These are phyloP conservation scores for Trichoplusia ni DNA, from an alignment of 1,140 invertebrate genomes.

Conservation along the genomic window DNA sequence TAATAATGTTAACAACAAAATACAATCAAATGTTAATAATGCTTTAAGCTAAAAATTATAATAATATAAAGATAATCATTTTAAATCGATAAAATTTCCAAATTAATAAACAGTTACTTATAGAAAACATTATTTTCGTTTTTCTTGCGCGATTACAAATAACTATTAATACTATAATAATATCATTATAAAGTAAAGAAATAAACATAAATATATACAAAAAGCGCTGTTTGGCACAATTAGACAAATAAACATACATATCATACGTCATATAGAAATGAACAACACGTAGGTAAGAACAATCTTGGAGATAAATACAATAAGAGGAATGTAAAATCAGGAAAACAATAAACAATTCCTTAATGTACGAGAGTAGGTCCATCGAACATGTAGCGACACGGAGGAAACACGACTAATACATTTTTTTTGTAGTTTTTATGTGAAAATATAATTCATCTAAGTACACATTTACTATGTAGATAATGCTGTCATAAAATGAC, in stretches of 20 bases:
- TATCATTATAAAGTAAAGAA: too few relatives aligned
- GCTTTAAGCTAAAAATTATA: slow-evolving; percentile 50
- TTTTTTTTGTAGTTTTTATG: slow-evolving; percentile 22
- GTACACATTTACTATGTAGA: slow-evolving; percentile 19
- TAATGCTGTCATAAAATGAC: slow-evolving; percentile 8
- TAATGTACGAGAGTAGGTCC: too few relatives aligned
- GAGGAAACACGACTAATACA: not conserved
- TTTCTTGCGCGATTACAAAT: slow-evolving; percentile 14
- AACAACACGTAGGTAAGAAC: not conserved
- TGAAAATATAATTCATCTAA: slow-evolving; percentile 39
- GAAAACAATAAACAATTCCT: slow-evolving; percentile 20
- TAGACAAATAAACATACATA: not conserved
- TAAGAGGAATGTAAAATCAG: not conserved
- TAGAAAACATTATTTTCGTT: slow-evolving; percentile 12
- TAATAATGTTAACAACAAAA: slow-evolving; percentile 43
- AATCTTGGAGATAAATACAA: not conserved
- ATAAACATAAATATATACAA: slow-evolving; percentile 16
- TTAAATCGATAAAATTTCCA: slow-evolving; percentile 31
- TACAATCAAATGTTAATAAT: slow-evolving; percentile 42
- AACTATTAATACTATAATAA: slow-evolving; percentile 17
- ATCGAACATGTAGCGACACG: too few relatives aligned
- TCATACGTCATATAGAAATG: not conserved
- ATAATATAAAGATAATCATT: slow-evolving; percentile 29
- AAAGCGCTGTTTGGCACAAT: slow-evolving; percentile 24
- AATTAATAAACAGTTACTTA: slow-evolving; percentile 21